Percentiles rank a stretch among this genome's conserved stretches.
These are phyloP conservation scores for Etia nguti DNA, from an alignment of 2,113 vertebrate genomes.

Conservation along the genomic window DNA sequence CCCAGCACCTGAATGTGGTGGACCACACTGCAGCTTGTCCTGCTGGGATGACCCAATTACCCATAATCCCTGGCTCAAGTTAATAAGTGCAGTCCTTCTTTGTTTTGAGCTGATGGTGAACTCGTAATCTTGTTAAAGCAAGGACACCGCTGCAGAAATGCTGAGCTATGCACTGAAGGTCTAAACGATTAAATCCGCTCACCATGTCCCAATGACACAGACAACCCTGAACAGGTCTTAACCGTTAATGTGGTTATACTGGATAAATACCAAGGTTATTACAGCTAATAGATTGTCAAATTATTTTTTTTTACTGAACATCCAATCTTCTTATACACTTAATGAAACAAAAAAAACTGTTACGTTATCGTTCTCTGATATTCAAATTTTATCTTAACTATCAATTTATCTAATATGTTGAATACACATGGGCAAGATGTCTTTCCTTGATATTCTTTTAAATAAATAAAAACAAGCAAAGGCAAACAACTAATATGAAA, in stretches of 20 bases:
- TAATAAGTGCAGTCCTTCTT: slow-evolving; percentile 38
- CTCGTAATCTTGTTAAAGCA: slow-evolving; percentile 66
- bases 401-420: not conserved
- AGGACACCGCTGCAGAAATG: slow-evolving; percentile 46
- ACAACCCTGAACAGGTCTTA: not conserved
- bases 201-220: not conserved
- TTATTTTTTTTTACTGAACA: too few relatives aligned
- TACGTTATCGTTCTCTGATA: too few relatives aligned
- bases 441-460: not conserved
- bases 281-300: too few relatives aligned
- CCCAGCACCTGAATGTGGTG: not conserved
- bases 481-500: not conserved
- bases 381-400: too few relatives aligned
- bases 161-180: slow-evolving; percentile 49
- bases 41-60: slow-evolving; percentile 64
- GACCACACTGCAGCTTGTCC: not conserved
- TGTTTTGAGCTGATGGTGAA: not conserved
- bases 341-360: too few relatives aligned
- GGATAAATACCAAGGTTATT: not conserved
- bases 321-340: too few relatives aligned
- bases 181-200: slow-evolving; percentile 42
- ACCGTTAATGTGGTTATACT: not conserved
- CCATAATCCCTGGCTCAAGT: slow-evolving; percentile 67
- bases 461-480: not conserved
- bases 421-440: not conserved